A percentile compares a stretch with the other conserved stretches of the same genome.
These are phyloP conservation scores for Rhopalosiphum nymphaeae DNA, from an alignment of 2,888 invertebrate species.

Conservation along the genomic window DNA sequence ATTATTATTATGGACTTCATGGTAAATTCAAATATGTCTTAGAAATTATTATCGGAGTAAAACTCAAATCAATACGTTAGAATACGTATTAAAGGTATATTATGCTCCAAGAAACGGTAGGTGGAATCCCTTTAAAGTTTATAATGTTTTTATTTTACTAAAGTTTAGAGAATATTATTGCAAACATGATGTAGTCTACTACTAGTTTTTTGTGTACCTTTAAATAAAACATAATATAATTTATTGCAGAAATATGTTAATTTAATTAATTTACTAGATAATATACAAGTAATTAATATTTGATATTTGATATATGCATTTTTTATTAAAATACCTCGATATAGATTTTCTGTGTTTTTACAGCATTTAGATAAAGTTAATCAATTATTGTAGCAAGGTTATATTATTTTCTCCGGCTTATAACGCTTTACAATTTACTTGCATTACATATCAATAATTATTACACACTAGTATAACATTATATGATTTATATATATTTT, in stretches of 20 bases:
- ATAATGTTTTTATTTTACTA: background rate
- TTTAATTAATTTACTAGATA: background rate
- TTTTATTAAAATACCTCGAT: background rate
- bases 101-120: no score
- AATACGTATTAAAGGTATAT: no score
- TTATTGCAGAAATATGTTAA: background rate
- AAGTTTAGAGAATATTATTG: background rate
- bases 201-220: background rate
- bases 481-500: background rate
- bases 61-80: no score
- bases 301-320: background rate
- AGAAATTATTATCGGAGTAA: no score
- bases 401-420: background rate
- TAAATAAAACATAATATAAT: background rate
- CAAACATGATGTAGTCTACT: background rate
- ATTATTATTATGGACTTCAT: no score
- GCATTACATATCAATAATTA: background rate
- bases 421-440: background rate
- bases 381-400: background rate
- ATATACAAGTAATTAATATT: background rate
- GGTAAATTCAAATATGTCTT: no score
- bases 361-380: background rate
- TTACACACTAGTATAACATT: background rate
- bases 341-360: background rate
- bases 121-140: no score